Conservation (phyloP, 30 jellyfish, hydroid and myxozoan species). For the Mastigias papua region DNA sequence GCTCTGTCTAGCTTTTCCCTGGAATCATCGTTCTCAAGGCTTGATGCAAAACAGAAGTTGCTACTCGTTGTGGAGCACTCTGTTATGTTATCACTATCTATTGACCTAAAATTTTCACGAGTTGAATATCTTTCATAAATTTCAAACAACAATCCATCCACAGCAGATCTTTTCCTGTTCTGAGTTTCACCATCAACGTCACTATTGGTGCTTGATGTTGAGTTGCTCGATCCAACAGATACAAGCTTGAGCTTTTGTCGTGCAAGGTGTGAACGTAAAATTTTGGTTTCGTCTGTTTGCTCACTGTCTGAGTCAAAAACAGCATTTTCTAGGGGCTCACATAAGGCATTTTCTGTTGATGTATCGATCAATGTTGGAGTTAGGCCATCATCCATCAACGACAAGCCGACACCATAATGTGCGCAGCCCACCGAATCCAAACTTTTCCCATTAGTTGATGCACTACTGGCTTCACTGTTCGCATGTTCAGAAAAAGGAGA, state of each 20-base stretch:
- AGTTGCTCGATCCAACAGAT: constrained; percentile 55
- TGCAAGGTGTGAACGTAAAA: neutral
- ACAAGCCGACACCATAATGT: constrained; percentile 8
- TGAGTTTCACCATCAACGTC: constrained; percentile 50
- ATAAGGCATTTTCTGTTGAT: neutral
- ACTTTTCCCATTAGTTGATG: constrained; percentile 20
- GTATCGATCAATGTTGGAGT: neutral
- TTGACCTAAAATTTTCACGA: constrained; percentile 60
- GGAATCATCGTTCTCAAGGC: constrained; percentile 86
- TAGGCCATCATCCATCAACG: constrained; percentile 33
- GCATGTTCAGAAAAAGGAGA: neutral
- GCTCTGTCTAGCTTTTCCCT: constrained; percentile 80
- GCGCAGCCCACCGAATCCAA: constrained; percentile 39
- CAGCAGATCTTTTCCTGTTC: constrained; percentile 81
- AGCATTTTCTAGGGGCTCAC: neutral
- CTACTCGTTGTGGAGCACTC: constrained; percentile 90
- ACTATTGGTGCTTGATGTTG: constrained; percentile 63
- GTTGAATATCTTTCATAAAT: constrained; percentile 83
- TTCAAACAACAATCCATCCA: constrained; percentile 92
- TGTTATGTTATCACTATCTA: constrained; percentile 85
- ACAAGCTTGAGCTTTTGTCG: constrained; percentile 47
- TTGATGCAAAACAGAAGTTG: constrained; percentile 85
- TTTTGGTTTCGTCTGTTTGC: neutral
- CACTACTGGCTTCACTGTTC: constrained; percentile 67
- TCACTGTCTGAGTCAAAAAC: constrained; percentile 39